Base-by-base conservation (phyloP, 2,888 invertebrate species). In the Leucophenga montana region DNA sequence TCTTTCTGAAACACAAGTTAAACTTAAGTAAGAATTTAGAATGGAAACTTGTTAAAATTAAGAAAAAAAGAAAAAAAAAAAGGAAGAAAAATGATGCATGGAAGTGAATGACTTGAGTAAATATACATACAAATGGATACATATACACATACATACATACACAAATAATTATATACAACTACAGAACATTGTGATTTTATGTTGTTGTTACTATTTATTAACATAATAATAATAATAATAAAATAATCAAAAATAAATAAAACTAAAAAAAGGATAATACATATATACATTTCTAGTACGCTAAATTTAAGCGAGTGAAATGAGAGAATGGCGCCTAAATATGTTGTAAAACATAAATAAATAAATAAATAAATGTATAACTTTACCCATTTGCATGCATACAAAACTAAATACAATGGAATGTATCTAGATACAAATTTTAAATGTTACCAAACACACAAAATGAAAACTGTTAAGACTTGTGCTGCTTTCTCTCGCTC, bases 391-490 rank as follows among this genome's bases (percentile, higher is more conserved):
- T 13, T 16, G 14, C 16, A n/a, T 39, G 8, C 11, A 39, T 39
- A 39, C 68, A 83, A 82, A 3, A n/a, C n/a, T n/a, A 39, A 8
- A 39, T 1, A 39, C 8, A 39, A 39, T 5, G 39, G 11, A 39
- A 3, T 11, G 11, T 11, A 39, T 11, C 8, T 39, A 39, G 9
- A 39, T 39, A 39, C 39, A 5, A 39, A 39, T 11, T 11, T 39
- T 39, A 53, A 53, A 53, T 53, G 53, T 4, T 9, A 16, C 16
- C 53, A 11, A 53, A 53, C 3, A 53, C 22, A 27, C 18, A 27
- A 50, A 48, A 27, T 14, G 73, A 77, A 68, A 83, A 82, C 80
- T 81, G 78, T 81, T 83, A 82, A 81, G 83, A 81, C 83, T 81
- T 81, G 77, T 83, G 81, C 81, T 81, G 80, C 78, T 78, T 80